phyloP scores from a whole-genome alignment of 2,797 vertebrate genomes.

The Eulemur albifrons region DNA sequence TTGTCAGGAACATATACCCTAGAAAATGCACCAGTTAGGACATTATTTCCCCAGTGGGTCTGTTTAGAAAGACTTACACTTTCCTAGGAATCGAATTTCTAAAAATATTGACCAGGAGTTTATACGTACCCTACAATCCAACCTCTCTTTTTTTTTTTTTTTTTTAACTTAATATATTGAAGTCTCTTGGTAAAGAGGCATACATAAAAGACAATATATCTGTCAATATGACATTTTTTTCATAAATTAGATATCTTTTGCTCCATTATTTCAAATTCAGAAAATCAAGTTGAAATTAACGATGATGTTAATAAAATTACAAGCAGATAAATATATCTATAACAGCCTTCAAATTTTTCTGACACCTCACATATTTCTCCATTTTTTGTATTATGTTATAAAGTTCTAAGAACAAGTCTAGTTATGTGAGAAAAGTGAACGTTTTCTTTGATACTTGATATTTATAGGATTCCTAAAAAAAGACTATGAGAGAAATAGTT shows the following conservation, averaged over 20 bases:
- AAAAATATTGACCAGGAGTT: not conserved
- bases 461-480: not conserved
- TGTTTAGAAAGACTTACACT: not conserved
- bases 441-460: not conserved
- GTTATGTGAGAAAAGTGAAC: not conserved
- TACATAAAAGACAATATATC: not conserved
- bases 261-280: not conserved
- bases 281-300: not conserved
- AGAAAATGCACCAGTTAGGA: not conserved
- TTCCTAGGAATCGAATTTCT: constrained; percentile 34
- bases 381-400: not conserved
- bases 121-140: not conserved
- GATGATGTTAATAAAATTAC: not conserved
- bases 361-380: constrained; percentile 19
- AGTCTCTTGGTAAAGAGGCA: not conserved
- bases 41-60: not conserved
- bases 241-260: not conserved
- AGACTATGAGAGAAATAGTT: not conserved
- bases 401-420: not conserved
- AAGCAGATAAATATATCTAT: not conserved
- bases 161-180: not conserved
- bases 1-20: not conserved
- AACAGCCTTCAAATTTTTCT: not conserved
- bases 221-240: not conserved
- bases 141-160: not conserved